Percentiles rank a stretch among this genome's conserved stretches.
Conservation (phyloP, 1,140 invertebrate species). For the Sitobion miscanthi region DNA sequence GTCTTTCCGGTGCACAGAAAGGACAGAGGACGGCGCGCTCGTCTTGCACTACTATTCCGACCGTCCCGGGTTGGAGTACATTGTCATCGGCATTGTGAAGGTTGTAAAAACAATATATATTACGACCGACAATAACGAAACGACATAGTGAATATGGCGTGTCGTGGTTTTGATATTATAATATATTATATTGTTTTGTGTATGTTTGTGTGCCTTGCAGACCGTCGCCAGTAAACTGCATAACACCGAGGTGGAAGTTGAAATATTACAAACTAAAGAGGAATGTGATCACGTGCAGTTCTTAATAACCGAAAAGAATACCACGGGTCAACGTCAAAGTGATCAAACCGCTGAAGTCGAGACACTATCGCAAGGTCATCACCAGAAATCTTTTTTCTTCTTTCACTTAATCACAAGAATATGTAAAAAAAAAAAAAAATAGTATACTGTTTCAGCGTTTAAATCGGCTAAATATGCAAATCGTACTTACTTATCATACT, state of each 20-base stretch:
- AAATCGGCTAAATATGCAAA: not conserved
- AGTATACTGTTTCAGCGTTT: not conserved
- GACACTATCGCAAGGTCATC: conserved; percentile 74
- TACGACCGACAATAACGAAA: not conserved
- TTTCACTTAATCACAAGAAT: not conserved
- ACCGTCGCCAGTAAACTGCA: conserved; percentile 91
- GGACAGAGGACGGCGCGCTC: conserved; percentile 81
- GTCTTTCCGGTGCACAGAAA: conserved; percentile 88
- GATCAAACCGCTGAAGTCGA: conserved; percentile 76
- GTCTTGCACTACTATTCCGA: conserved; percentile 93
- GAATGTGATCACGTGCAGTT: conserved; percentile 94
- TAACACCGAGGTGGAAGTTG: conserved; percentile 87
- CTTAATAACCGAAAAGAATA: conserved; percentile 84
- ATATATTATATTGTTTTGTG: not conserved
- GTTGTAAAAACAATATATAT: conserved; percentile 64
- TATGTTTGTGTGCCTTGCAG: conserved; percentile 64
- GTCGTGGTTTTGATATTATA: not conserved
- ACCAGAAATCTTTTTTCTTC: not conserved
- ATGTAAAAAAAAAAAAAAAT: no score
- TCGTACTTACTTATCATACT: not conserved
- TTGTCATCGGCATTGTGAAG: conserved; percentile 94
- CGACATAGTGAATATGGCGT: not conserved
- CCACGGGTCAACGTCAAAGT: conserved; percentile 67
- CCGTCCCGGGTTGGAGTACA: conserved; percentile 88
- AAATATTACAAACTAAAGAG: conserved; percentile 84